Evolutionary conservation across 2,113 vertebrate genomes (phyloP).

Genomic region (Prietella phreatophila): DNA sequence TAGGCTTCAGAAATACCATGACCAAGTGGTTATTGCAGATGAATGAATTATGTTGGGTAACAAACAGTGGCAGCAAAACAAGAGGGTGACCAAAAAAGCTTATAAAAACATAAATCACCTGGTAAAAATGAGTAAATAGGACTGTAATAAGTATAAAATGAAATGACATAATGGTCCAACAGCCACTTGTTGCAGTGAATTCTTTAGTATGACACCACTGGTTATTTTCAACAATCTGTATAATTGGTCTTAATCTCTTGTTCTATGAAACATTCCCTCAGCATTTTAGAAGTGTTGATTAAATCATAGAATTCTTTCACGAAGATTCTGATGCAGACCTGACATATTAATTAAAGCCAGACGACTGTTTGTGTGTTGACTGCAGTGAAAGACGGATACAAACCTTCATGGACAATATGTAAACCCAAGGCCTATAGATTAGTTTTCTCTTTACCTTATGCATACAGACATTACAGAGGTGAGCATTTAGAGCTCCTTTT

Average conservation of each 20-base stretch:
- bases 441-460: background rate
- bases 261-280: background rate
- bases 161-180: background rate
- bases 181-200: background rate
- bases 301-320: background rate
- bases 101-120: background rate
- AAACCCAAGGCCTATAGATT: background rate
- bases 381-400: background rate
- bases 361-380: background rate
- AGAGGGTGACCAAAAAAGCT: background rate
- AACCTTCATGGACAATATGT: conserved; percentile 9
- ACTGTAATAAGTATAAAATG: background rate
- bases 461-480: background rate
- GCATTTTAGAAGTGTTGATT: background rate
- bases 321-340: background rate
- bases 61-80: background rate
- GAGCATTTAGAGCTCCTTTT: background rate
- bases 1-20: background rate
- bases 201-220: background rate
- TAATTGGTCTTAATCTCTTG: background rate
- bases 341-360: background rate
- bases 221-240: background rate
- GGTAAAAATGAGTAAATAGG: background rate
- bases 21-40: background rate
- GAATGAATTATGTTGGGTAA: background rate